Evolutionary conservation across 1,140 invertebrate species (phyloP).

Genomic region (Manduca sexta): DNA sequence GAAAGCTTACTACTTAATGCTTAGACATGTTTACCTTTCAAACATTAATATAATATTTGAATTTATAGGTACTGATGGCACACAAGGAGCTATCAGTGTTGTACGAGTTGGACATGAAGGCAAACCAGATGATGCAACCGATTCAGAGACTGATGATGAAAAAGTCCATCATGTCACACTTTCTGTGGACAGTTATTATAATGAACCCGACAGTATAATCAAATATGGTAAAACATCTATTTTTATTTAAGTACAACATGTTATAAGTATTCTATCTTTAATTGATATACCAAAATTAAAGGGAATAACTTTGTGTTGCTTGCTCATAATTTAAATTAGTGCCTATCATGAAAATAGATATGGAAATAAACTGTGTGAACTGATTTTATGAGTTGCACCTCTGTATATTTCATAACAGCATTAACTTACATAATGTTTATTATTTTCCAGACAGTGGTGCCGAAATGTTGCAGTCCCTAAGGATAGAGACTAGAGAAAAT

Average conservation of each 20-base stretch:
- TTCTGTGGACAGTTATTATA: constrained; percentile 65
- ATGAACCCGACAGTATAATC: constrained; percentile 64
- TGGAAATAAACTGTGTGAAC: no score
- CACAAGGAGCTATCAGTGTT: constrained; percentile 64
- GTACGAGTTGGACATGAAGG: constrained; percentile 65
- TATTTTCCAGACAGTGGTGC: constrained; percentile 66
- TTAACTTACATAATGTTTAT: background rate
- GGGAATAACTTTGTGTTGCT: no score
- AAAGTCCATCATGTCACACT: constrained; percentile 64
- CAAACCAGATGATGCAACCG: constrained; percentile 64
- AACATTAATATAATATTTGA: constrained; percentile 29
- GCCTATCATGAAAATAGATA: no score
- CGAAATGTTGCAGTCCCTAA: constrained; percentile 69
- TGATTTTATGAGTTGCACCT: no score
- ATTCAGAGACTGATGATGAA: constrained; percentile 65
- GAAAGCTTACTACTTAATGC: no score
- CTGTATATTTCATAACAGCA: no score
- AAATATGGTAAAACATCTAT: constrained; percentile 53
- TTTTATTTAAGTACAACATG: constrained; percentile 1
- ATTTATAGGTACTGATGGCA: constrained; percentile 53
- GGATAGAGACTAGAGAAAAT: constrained; percentile 69
- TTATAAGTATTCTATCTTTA: no score
- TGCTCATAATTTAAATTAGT: no score
- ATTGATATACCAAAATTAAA: no score
- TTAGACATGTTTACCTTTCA: no score